A percentile compares a stretch with the other conserved stretches of the same genome.
phyloP scores from a whole-genome alignment of 2,888 invertebrate genomes.

The Trachelus tabidus region DNA sequence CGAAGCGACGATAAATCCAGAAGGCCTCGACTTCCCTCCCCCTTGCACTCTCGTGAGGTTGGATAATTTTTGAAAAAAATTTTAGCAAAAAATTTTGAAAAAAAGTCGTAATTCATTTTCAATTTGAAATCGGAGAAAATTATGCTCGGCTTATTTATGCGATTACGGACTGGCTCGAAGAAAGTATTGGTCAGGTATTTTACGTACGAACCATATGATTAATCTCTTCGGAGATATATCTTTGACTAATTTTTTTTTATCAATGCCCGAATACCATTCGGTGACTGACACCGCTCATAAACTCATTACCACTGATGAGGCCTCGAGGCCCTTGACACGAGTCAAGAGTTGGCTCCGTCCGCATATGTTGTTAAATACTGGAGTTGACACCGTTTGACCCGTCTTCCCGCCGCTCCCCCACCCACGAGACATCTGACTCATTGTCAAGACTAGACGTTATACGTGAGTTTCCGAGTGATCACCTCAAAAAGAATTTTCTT shows the following conservation, averaged over 20 bases:
- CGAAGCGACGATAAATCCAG: neutral
- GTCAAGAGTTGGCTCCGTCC: constrained; percentile 38
- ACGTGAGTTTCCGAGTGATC: neutral
- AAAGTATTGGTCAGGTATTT: too few relatives aligned
- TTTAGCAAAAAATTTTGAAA: too few relatives aligned
- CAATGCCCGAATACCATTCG: constrained; percentile 15
- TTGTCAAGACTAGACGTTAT: neutral
- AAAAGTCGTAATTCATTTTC: too few relatives aligned
- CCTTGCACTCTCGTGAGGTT: neutral
- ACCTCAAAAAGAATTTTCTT: neutral
- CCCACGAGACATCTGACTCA: constrained; percentile 39
- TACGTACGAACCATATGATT: neutral
- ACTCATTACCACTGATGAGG: constrained; percentile 47
- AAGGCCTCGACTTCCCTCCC: neutral
- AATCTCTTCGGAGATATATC: neutral
- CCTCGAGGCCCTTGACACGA: constrained; percentile 51
- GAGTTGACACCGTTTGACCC: constrained; percentile 63
- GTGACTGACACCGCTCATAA: constrained; percentile 47
- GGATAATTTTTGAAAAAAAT: neutral
- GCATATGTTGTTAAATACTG: constrained; percentile 59
- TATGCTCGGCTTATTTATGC: too few relatives aligned
- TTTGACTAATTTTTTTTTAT: neutral
- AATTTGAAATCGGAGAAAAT: too few relatives aligned
- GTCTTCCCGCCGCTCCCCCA: constrained; percentile 49
- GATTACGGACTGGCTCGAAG: too few relatives aligned